phyloP scores from a whole-genome alignment of 2,888 invertebrate genomes.

The Lasioglossum zephyrum region DNA sequence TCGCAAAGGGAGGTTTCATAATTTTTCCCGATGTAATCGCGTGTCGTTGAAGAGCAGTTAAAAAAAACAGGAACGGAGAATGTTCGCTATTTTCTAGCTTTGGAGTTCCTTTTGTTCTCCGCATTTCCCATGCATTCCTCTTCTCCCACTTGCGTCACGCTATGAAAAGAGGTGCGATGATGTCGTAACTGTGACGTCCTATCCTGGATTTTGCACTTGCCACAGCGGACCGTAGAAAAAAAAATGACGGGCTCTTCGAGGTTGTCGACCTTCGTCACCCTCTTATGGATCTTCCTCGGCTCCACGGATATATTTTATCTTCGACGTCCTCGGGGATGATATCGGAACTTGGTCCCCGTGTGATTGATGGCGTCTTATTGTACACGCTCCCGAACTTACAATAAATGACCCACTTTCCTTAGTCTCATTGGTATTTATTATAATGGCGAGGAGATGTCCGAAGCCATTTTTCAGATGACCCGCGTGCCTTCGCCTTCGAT shows the following conservation, averaged over 20 bases:
- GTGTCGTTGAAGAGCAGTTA: neutral
- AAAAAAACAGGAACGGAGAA: neutral
- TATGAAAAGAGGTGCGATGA: constrained; percentile 9
- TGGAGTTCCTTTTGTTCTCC: constrained; percentile 19
- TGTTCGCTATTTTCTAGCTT: neutral
- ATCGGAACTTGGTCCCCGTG: constrained; percentile 6
- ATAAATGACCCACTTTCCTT: constrained; percentile 12
- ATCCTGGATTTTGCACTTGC: constrained; percentile 38
- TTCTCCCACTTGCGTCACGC: neutral
- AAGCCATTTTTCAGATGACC: neutral
- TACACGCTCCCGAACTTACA: constrained; percentile 16
- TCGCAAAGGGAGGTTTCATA: neutral
- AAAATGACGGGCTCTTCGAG: constrained; percentile 24
- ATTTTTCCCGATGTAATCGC: neutral
- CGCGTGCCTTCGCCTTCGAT: neutral
- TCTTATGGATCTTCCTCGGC: constrained; percentile 10
- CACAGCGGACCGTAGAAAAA: neutral
- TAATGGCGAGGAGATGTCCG: neutral
- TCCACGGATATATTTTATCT: constrained; percentile 30
- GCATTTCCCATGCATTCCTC: neutral
- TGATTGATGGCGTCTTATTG: constrained; percentile 43
- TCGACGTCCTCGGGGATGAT: neutral
- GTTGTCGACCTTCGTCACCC: constrained; percentile 50
- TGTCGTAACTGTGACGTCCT: constrained; percentile 1
- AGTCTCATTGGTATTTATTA: constrained; percentile 8